Conservation (phyloP, 1,140 invertebrate genomes). For the Drosophila littoralis region DNA sequence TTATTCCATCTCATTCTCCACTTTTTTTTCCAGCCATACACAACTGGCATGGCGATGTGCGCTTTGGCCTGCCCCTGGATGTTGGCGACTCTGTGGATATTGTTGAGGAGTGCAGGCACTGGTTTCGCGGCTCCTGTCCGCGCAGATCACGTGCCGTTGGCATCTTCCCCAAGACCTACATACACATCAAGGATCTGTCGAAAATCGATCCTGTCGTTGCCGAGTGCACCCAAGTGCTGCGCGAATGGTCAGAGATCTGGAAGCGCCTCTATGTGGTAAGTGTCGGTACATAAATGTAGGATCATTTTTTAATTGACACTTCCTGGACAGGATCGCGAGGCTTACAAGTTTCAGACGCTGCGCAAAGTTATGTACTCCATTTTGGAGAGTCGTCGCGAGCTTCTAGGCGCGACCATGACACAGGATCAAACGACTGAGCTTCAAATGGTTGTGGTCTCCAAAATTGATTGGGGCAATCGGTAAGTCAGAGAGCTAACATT, state of each 20-base stretch:
- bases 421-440: constrained; percentile 94
- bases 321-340: constrained; percentile 89
- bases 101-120: constrained; percentile 93
- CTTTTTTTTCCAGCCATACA: constrained; percentile 90
- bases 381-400: constrained; percentile 91
- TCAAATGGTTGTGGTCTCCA: constrained; percentile 93
- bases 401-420: constrained; percentile 94
- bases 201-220: constrained; percentile 95
- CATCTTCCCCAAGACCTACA: constrained; percentile 92
- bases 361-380: constrained; percentile 95
- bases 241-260: constrained; percentile 97
- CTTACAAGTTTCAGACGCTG: constrained; percentile 92
- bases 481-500: constrained; percentile 85
- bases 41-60: constrained; percentile 94
- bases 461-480: constrained; percentile 98
- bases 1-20: constrained; percentile 8
- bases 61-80: constrained; percentile 92
- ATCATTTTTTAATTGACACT: background rate
- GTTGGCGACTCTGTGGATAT: constrained; percentile 96
- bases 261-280: constrained; percentile 94
- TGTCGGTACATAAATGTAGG: background rate
- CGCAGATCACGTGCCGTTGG: constrained; percentile 92
- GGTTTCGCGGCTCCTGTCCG: constrained; percentile 93
- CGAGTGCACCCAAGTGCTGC: constrained; percentile 94
- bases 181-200: constrained; percentile 90